Percentiles rank a stretch among this genome's conserved stretches.
These are phyloP conservation scores for Procavia capensis DNA, from an alignment of 2,113 vertebrate genomes.

Conservation along the genomic window DNA sequence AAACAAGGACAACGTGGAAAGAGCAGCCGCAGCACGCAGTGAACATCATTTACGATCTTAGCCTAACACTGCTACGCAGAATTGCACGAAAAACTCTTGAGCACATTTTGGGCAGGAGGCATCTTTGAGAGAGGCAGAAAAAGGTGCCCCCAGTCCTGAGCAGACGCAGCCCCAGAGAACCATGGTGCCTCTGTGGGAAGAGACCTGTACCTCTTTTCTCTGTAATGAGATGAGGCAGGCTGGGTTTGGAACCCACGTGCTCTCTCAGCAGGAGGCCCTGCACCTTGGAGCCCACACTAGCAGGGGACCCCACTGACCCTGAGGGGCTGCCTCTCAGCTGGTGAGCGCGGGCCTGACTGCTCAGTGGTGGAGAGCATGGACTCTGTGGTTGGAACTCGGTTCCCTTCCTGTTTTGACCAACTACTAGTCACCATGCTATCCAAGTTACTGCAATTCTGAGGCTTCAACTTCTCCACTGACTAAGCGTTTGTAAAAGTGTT, in stretches of 20 bases:
- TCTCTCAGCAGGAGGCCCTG: background rate
- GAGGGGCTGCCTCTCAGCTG: too few species aligned
- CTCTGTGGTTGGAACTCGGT: background rate
- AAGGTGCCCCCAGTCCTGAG: background rate
- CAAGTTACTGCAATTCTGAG: background rate
- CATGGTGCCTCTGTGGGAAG: background rate
- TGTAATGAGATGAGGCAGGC: too few species aligned
- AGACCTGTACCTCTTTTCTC: background rate
- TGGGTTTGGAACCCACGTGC: background rate
- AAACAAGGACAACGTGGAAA: background rate
- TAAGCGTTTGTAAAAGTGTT: background rate
- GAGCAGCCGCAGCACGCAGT: background rate
- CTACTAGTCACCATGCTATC: background rate
- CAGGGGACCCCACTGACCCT: too few species aligned
- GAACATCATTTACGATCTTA: background rate
- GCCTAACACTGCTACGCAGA: background rate
- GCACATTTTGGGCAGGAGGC: background rate
- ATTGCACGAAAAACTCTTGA: background rate
- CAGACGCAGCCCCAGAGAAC: background rate
- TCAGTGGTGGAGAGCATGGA: fast-evolving
- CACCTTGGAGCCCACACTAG: background rate
- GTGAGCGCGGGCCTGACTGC: background rate
- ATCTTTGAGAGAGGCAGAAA: background rate
- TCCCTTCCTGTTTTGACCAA: background rate
- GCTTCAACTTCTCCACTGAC: background rate